Percentiles rank a stretch among this genome's conserved stretches.
phyloP scores from a whole-genome alignment of 23 tunicate genomes.

The Styela plicata region DNA sequence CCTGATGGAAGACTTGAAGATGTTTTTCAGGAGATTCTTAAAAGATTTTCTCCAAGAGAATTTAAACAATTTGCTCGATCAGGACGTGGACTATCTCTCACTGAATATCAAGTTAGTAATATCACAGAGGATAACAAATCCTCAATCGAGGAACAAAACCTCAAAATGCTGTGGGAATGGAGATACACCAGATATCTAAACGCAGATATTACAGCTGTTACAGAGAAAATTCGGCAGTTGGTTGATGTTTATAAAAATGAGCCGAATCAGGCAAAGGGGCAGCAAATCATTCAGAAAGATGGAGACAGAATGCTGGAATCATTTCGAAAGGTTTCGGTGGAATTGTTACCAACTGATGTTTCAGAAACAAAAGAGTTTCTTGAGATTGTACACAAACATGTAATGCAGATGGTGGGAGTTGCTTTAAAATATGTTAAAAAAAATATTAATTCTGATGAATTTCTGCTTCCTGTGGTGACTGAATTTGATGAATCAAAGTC shows the following conservation, averaged over 20 bases:
- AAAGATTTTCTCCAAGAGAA: neutral
- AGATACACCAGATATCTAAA: neutral
- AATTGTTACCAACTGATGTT: neutral
- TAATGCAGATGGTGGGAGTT: neutral
- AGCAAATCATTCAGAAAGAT: neutral
- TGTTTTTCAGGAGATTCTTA: neutral
- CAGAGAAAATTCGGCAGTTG: neutral
- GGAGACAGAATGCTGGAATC: neutral
- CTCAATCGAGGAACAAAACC: neutral
- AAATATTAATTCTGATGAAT: neutral
- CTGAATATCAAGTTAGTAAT: neutral
- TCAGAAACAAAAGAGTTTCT: neutral
- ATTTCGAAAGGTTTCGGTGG: neutral
- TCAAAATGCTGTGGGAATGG: neutral
- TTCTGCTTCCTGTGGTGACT: neutral
- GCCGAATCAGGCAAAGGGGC: neutral
- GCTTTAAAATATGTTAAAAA: neutral
- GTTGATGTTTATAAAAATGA: neutral
- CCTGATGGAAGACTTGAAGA: neutral
- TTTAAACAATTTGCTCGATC: neutral
- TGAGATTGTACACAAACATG: neutral
- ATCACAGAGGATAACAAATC: neutral
- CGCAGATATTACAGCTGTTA: neutral
- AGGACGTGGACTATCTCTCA: neutral
- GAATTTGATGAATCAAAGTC: neutral